These are phyloP conservation scores for Benitochromis conjunctus DNA, from an alignment of 2,113 vertebrate genomes.

Conservation along the genomic window DNA sequence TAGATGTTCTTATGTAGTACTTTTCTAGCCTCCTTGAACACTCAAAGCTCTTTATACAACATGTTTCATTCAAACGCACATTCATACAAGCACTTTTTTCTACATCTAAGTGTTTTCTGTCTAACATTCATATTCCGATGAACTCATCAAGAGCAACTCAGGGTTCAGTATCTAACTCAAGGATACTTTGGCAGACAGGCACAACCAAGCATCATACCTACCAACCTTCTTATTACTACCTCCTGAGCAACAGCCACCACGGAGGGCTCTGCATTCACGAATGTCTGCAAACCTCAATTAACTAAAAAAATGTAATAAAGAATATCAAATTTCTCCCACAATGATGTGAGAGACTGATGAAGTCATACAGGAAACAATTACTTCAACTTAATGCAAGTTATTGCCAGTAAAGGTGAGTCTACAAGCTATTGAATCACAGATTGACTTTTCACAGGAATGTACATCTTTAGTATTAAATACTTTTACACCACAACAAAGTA, in stretches of 20 bases:
- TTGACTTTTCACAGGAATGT: background rate
- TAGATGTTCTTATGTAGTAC: background rate
- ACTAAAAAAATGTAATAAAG: background rate
- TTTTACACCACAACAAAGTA: background rate
- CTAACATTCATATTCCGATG: background rate
- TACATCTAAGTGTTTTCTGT: background rate
- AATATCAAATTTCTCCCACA: background rate
- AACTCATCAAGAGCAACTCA: background rate
- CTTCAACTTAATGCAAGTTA: background rate
- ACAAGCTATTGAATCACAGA: background rate
- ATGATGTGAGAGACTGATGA: background rate
- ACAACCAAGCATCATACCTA: background rate
- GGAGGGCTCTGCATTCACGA: accelerated
- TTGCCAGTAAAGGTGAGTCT: background rate
- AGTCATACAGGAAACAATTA: background rate
- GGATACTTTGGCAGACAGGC: background rate
- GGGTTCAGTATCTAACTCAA: background rate
- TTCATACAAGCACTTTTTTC: background rate
- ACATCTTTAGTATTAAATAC: background rate
- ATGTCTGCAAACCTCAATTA: background rate
- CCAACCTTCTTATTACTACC: background rate
- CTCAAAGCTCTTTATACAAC: background rate
- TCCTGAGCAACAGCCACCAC: background rate
- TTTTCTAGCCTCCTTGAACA: background rate
- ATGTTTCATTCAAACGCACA: background rate